Conservation (phyloP, 1,140 invertebrate genomes). For the Vanessa tameamea region DNA sequence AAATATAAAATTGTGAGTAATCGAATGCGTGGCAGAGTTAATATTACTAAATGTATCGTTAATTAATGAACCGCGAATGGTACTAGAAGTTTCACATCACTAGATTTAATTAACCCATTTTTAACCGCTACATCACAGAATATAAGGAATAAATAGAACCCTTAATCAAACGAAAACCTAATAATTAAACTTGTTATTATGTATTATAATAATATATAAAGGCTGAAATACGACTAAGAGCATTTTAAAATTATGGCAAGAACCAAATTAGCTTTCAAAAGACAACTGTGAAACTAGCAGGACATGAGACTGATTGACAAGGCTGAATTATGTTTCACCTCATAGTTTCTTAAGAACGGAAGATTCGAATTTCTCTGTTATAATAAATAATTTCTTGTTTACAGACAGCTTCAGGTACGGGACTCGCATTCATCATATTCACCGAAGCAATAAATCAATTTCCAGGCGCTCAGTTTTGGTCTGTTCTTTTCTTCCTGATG, state of each 20-base stretch:
- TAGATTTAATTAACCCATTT: slow-evolving; percentile 4
- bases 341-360: too few species aligned
- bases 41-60: slow-evolving; percentile 7
- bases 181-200: too few species aligned
- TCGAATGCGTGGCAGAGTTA: not conserved
- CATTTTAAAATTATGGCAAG: too few species aligned
- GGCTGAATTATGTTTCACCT: too few species aligned
- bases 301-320: too few species aligned
- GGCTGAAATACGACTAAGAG: too few species aligned
- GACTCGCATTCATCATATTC: slow-evolving; percentile 97
- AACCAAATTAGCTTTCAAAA: too few species aligned
- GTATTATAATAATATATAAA: too few species aligned
- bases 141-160: too few species aligned
- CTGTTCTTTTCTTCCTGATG: slow-evolving; percentile 97
- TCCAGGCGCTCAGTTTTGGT: slow-evolving; percentile 96
- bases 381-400: slow-evolving; percentile 49
- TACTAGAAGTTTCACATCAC: not conserved
- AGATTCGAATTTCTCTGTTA: not conserved
- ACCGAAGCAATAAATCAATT: slow-evolving; percentile 98
- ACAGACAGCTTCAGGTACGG: slow-evolving; percentile 95
- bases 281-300: too few species aligned
- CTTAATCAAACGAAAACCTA: too few species aligned
- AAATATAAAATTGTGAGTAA: too few species aligned
- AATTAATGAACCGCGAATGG: not conserved
- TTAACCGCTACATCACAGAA: not conserved